phyloP scores from a whole-genome alignment of 2,888 invertebrate genomes.

The Harpalus rubripes region DNA sequence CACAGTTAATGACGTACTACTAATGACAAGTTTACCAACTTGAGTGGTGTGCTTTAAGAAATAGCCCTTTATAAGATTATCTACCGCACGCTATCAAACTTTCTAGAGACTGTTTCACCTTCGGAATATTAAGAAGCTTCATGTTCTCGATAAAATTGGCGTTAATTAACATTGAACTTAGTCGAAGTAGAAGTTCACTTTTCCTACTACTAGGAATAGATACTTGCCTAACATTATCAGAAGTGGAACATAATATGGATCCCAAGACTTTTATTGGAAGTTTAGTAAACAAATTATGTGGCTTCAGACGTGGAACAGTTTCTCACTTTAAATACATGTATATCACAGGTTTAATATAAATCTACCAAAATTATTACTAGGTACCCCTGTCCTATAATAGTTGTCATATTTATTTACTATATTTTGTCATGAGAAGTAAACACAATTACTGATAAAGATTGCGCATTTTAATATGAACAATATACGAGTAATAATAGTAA shows the following conservation, averaged over 20 bases:
- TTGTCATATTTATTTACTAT: no score
- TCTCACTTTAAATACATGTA: neutral
- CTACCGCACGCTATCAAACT: constrained; percentile 10
- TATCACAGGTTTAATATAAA: no score
- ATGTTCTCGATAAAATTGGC: constrained; percentile 26
- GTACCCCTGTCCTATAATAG: no score
- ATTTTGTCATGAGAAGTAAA: no score
- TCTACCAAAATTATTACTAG: no score
- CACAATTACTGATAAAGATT: no score
- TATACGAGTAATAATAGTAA: no score
- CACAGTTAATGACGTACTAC: constrained; percentile 23
- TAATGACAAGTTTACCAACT: constrained; percentile 11
- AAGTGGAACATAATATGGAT: neutral
- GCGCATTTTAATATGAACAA: no score
- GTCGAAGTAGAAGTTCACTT: constrained; percentile 25
- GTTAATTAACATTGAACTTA: constrained; percentile 48
- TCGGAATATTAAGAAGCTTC: constrained; percentile 43
- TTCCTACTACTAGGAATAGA: constrained; percentile 6
- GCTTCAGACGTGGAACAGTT: neutral
- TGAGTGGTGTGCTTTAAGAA: neutral
- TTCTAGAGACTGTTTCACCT: constrained; percentile 33
- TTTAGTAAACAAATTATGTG: neutral
- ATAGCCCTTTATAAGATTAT: constrained; percentile 13
- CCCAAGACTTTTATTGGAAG: neutral
- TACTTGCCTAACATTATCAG: neutral